Evolutionary conservation across 2,888 invertebrate species (phyloP).

Genomic region (Hirtodrosophila cameraria): DNA sequence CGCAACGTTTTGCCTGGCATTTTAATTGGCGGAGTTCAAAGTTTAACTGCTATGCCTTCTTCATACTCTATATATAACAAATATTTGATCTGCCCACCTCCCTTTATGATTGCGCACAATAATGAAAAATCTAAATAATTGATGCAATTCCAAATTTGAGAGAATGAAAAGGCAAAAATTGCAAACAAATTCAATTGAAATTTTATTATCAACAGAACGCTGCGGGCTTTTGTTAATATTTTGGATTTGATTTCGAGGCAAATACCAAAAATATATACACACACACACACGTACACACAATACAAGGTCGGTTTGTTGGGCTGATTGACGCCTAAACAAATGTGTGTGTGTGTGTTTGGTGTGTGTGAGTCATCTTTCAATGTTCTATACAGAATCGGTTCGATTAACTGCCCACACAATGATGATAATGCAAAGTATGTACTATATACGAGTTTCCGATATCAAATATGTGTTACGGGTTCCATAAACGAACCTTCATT

Average conservation of each 20-base stretch:
- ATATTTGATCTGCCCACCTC: neutral
- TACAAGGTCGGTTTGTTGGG: slow-evolving; percentile 19
- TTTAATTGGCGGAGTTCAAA: slow-evolving; percentile 71
- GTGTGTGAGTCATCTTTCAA: slow-evolving; percentile 37
- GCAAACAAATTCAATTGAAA: slow-evolving; percentile 68
- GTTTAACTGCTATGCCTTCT: slow-evolving; percentile 60
- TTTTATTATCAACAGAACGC: slow-evolving; percentile 64
- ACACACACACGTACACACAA: slow-evolving; percentile 15
- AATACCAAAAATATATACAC: slow-evolving; percentile 35
- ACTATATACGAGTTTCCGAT: slow-evolving; percentile 15
- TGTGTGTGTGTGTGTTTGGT: neutral
- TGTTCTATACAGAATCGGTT: slow-evolving; percentile 33
- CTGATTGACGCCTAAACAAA: neutral
- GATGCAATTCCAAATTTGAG: slow-evolving; percentile 64
- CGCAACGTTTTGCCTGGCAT: slow-evolving; percentile 29
- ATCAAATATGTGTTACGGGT: slow-evolving; percentile 6
- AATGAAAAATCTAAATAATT: slow-evolving; percentile 66
- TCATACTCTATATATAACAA: neutral
- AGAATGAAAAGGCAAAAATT: slow-evolving; percentile 44
- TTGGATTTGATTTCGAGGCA: slow-evolving; percentile 64
- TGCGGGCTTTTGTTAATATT: slow-evolving; percentile 65
- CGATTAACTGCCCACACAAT: slow-evolving; percentile 27
- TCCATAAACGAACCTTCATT: slow-evolving; percentile 10
- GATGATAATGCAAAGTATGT: slow-evolving; percentile 50
- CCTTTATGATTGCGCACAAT: slow-evolving; percentile 2